These are phyloP conservation scores for Euschistus heros DNA, from an alignment of 1,140 invertebrate species.

Conservation along the genomic window DNA sequence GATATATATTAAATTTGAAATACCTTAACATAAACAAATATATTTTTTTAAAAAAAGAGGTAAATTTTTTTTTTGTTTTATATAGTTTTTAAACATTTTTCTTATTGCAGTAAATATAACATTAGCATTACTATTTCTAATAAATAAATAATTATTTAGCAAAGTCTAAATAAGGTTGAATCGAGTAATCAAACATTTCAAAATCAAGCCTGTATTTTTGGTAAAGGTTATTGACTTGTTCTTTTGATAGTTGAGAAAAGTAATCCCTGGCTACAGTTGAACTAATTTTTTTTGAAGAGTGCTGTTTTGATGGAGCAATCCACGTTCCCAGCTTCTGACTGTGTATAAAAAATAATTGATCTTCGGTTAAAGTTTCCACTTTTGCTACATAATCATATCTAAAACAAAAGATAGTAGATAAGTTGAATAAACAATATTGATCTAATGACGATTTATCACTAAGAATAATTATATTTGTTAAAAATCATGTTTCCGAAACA, in stretches of 20 bases:
- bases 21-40: too few species aligned
- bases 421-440: too few species aligned
- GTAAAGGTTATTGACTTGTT: slow-evolving; percentile 62
- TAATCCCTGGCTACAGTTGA: slow-evolving; percentile 42
- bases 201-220: slow-evolving; percentile 76
- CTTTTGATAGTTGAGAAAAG: slow-evolving; percentile 59
- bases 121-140: neutral
- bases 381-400: slow-evolving; percentile 22
- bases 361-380: slow-evolving; percentile 34
- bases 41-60: too few species aligned
- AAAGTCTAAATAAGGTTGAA: slow-evolving; percentile 57
- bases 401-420: neutral
- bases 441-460: too few species aligned
- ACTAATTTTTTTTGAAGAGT: slow-evolving; percentile 50
- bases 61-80: too few species aligned
- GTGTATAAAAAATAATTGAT: slow-evolving; percentile 66
- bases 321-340: neutral
- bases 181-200: slow-evolving; percentile 69
- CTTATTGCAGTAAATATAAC: neutral
- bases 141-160: slow-evolving; percentile 28
- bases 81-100: too few species aligned
- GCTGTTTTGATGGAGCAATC: slow-evolving; percentile 49
- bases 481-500: too few species aligned
- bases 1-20: too few species aligned
- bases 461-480: too few species aligned